Conservation (phyloP, 2,113 vertebrate genomes). For the Microcebus jonahi region DNA sequence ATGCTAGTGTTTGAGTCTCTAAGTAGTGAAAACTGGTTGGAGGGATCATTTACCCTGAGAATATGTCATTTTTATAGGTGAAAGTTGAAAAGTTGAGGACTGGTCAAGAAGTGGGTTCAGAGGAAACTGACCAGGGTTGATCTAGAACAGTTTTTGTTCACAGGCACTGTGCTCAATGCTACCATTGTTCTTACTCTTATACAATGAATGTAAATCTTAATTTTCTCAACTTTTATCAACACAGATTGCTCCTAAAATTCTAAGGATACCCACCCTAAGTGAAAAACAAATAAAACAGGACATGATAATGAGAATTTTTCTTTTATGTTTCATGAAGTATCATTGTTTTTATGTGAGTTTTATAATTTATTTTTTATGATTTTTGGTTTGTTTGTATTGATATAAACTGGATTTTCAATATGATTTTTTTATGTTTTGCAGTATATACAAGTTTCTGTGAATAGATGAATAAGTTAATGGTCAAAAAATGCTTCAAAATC, state of each 20-base stretch:
- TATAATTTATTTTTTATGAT: background rate
- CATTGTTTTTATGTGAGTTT: background rate
- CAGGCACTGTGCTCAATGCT: background rate
- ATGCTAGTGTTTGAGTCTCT: background rate
- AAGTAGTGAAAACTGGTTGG: background rate
- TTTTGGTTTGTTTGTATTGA: background rate
- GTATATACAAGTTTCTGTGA: background rate
- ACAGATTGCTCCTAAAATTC: background rate
- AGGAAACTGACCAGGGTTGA: background rate
- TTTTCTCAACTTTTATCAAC: background rate
- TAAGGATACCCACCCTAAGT: background rate
- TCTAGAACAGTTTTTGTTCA: background rate
- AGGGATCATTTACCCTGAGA: background rate
- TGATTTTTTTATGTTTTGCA: background rate
- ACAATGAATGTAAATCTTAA: background rate
- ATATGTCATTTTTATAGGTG: background rate
- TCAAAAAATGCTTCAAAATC: background rate
- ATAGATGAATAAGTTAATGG: background rate
- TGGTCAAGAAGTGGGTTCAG: background rate
- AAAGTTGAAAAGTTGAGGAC: no score
- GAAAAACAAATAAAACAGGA: background rate
- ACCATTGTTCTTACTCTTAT: background rate
- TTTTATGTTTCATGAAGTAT: background rate
- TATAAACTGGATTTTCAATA: background rate
- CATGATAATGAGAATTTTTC: background rate